Base-by-base conservation (phyloP, 2,113 vertebrate species). In the Drymodes brunneopygia region DNA sequence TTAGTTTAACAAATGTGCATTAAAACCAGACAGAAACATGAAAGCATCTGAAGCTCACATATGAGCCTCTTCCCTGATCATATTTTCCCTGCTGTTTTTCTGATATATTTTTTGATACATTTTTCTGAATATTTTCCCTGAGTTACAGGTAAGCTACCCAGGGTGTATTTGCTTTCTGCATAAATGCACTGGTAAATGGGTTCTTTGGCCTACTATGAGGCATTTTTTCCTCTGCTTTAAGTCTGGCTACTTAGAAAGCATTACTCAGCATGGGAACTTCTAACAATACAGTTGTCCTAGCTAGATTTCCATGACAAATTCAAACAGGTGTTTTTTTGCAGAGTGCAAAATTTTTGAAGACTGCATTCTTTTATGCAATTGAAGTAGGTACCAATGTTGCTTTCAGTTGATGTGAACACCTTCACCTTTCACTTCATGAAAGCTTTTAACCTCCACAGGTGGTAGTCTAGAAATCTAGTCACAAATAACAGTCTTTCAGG, bases 141-240 rank as follows among this genome's bases (percentile, higher is more conserved):
- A 42, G 11, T 42, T 75, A 51, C 9, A 21, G 16, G 31, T 33
- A 9, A 5, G 7, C n/a, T 47, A 23, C 4, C 0, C 5, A 4
- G 28, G 35, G 12, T 80, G n/a, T 2, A 2, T 4, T 11, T 29
- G 22, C 28, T 33, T 47, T 72, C 45, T 73, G 17, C 28, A 18
- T 27, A 42, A 53, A 6, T 14, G 19, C 36, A 22, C 4, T 25
- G 29, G 22, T 51, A 36, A 56, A 27, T 8, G 24, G 0, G 1
- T 35, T 60, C 36, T 38, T 50, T 1, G 0, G 9, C 22, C 21
- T 82, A 38, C 38, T 21, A 0, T 0, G 2, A 60, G 11, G 4
- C 65, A 23, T 4, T 72, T 29, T 16, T 24, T 17, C 25, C 19
- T 25, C 23, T 74, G 19, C 23, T 71, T 54, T 23, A 42, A 60